Evolutionary conservation across 2,888 invertebrate genomes (phyloP).

Genomic region (Camptogramma bilineatum): DNA sequence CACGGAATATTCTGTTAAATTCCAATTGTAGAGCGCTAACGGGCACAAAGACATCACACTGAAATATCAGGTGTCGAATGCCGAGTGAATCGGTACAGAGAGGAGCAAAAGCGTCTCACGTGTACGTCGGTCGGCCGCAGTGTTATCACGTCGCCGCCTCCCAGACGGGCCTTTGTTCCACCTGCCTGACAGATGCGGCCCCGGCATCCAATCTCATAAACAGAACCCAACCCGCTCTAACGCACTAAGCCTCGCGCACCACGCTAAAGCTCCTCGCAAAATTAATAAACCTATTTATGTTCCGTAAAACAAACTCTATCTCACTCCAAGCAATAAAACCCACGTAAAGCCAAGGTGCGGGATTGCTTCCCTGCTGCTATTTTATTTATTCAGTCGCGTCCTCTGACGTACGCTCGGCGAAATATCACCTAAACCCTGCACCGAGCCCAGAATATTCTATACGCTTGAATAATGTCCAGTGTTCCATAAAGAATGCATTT

Average conservation of each 20-base stretch:
- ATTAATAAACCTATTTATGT: constrained; percentile 44
- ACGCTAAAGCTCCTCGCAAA: constrained; percentile 43
- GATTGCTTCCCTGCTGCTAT: constrained; percentile 59
- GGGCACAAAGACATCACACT: constrained; percentile 29
- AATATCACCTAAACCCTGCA: constrained; percentile 63
- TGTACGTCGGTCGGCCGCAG: constrained; percentile 65
- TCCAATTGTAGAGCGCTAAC: constrained; percentile 10
- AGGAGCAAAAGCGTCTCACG: constrained; percentile 49
- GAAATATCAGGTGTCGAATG: constrained; percentile 41
- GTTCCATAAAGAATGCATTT: constrained; percentile 73
- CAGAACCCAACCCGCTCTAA: constrained; percentile 43
- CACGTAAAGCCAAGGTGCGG: constrained; percentile 47
- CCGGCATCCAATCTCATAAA: constrained; percentile 53
- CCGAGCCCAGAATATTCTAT: constrained; percentile 68
- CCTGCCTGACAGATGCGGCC: constrained; percentile 65
- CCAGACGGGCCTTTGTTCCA: constrained; percentile 60
- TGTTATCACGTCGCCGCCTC: constrained; percentile 60
- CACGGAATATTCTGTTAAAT: constrained; percentile 16
- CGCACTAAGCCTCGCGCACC: constrained; percentile 35
- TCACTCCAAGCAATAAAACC: constrained; percentile 45
- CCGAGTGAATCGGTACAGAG: constrained; percentile 50
- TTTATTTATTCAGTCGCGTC: constrained; percentile 70
- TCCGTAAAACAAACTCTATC: constrained; percentile 40
- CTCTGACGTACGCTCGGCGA: constrained; percentile 55
- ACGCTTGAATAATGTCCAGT: constrained; percentile 71